Evolutionary conservation across 2,888 invertebrate genomes (phyloP), one percentile per base, ranked within the genome.

Genomic region (Craniophora ligustri): DNA sequence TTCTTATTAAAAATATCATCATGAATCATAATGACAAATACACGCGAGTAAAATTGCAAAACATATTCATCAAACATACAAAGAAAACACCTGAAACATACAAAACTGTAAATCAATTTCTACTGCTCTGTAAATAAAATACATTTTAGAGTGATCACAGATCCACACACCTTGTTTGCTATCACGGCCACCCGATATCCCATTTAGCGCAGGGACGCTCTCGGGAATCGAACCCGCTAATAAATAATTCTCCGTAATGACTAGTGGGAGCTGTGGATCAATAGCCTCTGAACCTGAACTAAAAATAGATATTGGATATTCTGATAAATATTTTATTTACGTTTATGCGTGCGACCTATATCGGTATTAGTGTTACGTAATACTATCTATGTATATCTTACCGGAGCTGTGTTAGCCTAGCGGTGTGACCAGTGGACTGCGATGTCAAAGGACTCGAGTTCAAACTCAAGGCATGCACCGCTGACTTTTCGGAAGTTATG

Each of bases 201-300:
- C 55, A 70, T 70, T 70, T 64, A 71, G 68, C 31, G 31, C 68
- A 57, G 54, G 44, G 35, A 54, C 51, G 69, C 60, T 57, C 56
- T 46, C 67, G 67, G 71, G 67, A 54, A 64, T 54, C 53, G 48
- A 56, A 67, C 56, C 45, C 59, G 32, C 64, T 69, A 72, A 71
- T 71, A 71, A 71, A 71, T 71, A 71, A 72, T 72, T 53, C 67
- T 44, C 57, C 8, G 39, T 69, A 72, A 69, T 67, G 56, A 67
- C 67, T 56, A 66, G 56, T 57, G 66, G 55, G 57, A 58, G 56
- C 44, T 13, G 51, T 51, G 54, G 51, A 66, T 69, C 62, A 55
- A 67, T 63, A 61, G 42, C 58, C 46, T 38, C 31, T 50, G 55
- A 49, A 46, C 41, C 50, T 57, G 38, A 59, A 41, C 40, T 51